Base-by-base conservation (phyloP, 2,113 vertebrate species). In the Callionymus lyra region DNA sequence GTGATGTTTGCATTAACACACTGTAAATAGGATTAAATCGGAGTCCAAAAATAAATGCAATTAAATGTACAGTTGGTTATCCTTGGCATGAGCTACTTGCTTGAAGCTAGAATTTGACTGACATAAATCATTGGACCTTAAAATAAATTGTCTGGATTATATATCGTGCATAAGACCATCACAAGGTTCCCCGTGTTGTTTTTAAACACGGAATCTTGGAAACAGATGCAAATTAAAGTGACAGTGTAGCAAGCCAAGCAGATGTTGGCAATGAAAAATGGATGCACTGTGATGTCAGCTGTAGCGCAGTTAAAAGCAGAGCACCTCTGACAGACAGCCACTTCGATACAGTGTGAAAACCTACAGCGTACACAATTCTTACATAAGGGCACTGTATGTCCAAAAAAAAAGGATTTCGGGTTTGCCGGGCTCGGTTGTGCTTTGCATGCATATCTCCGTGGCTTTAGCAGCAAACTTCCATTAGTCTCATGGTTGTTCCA, bases 231-330 rank as follows among this genome's bases (percentile, higher is more conserved):
- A 77, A 76, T 79, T 54, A 50, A 72, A 68, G 72, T 82, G 79
- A 80, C 79, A 80, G 65, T 66, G 68, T 61, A 76, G 79, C 76
- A 82, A 82, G 65, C 59, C 76, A 71, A 79, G 72, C 76, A 82
- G 79, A 82, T 82, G 79, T 77, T 79, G 74, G 60, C 60, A 21
- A 76, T 79, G 59, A 77, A 82, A 79, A 74, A 77, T 79, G 69
- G 63, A 82, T 79, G 62, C 53, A 65, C 67, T 68, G 63, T 66
- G 70, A 77, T 77, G 74, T 79, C 65, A 77, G 67, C 65, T 68
- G 65, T 61, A 55, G 64, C 67, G 56, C 39, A 48, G 53, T 67
- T 68, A 36, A 60, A 57, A 64, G 64, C 47, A 50, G 59, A 56
- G 58, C 66, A 41, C 57, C 57, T 55, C 46, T 76, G 72, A 78